These are phyloP conservation scores for Dendrolimus pini DNA, from an alignment of 2,888 invertebrate species.

Conservation along the genomic window DNA sequence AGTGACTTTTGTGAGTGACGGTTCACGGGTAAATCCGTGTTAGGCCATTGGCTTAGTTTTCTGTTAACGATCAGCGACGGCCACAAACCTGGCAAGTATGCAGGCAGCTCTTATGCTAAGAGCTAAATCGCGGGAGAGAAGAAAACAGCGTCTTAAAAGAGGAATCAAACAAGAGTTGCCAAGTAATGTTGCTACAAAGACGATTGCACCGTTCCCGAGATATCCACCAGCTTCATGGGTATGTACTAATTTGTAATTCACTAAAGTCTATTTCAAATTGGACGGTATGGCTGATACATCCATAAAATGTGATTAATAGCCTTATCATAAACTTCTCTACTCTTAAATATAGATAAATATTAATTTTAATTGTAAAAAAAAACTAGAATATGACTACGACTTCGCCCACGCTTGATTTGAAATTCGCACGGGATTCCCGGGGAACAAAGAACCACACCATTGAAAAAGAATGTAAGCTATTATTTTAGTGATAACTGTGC, in stretches of 20 bases:
- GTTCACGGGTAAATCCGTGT: not conserved
- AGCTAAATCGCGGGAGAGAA: conserved; percentile 91
- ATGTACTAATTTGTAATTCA: conserved; percentile 37
- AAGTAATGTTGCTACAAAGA: conserved; percentile 91
- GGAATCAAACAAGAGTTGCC: conserved; percentile 87
- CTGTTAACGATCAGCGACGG: conserved; percentile 38
- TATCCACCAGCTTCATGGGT: conserved; percentile 89
- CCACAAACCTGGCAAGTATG: conserved; percentile 83
- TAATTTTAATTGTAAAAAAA: too few species aligned
- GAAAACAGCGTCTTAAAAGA: conserved; percentile 85
- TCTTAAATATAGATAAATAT: too few species aligned
- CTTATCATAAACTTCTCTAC: too few species aligned
- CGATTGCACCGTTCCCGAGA: conserved; percentile 91
- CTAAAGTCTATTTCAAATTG: too few species aligned
- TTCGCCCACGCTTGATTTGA: too few species aligned
- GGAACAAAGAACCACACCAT: too few species aligned
- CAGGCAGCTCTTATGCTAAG: conserved; percentile 95
- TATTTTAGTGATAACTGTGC: too few species aligned
- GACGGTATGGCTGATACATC: too few species aligned
- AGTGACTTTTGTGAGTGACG: not conserved
- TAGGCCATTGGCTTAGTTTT: conserved; percentile 36
- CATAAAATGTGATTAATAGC: too few species aligned
- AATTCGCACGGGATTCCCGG: too few species aligned
- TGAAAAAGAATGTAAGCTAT: too few species aligned
- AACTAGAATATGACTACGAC: too few species aligned